phyloP scores from a whole-genome alignment of 1,140 invertebrate genomes.

The Eriocheir sinensis region DNA sequence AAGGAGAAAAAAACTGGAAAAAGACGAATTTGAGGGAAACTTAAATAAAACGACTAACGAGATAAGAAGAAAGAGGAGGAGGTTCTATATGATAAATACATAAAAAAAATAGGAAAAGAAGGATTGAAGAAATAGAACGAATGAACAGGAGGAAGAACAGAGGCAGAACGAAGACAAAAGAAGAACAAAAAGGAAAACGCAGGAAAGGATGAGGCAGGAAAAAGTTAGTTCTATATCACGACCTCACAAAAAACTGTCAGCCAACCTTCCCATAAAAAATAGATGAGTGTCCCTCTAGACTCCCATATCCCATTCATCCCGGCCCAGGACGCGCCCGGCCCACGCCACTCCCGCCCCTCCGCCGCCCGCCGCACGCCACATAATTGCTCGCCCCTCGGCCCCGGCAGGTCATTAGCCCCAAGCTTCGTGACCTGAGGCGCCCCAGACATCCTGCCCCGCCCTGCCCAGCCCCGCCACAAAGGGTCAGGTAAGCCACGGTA shows the following conservation, averaged over 20 bases:
- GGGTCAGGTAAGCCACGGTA: neutral
- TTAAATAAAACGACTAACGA: no score
- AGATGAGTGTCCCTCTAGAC: constrained; percentile 21
- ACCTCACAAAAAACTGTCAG: neutral
- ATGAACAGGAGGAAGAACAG: no score
- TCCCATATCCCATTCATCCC: neutral
- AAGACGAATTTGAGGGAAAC: no score
- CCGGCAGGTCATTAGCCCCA: neutral
- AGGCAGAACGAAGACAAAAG: neutral
- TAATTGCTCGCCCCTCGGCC: neutral
- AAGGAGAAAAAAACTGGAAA: no score
- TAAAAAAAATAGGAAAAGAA: no score
- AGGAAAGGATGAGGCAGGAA: neutral
- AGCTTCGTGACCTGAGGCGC: neutral
- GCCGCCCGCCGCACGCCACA: neutral
- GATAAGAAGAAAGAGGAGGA: no score
- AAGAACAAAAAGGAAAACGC: neutral
- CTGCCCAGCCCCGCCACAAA: neutral
- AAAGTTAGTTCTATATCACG: constrained; percentile 17
- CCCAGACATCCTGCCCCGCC: neutral
- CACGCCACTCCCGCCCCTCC: neutral
- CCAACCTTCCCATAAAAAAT: neutral
- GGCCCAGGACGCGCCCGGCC: neutral
- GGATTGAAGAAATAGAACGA: no score
- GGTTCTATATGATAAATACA: no score